A percentile compares a stretch with the other conserved stretches of the same genome.
phyloP scores from a whole-genome alignment of 2,113 vertebrate species.

The Pangasianodon hypophthalmus region DNA sequence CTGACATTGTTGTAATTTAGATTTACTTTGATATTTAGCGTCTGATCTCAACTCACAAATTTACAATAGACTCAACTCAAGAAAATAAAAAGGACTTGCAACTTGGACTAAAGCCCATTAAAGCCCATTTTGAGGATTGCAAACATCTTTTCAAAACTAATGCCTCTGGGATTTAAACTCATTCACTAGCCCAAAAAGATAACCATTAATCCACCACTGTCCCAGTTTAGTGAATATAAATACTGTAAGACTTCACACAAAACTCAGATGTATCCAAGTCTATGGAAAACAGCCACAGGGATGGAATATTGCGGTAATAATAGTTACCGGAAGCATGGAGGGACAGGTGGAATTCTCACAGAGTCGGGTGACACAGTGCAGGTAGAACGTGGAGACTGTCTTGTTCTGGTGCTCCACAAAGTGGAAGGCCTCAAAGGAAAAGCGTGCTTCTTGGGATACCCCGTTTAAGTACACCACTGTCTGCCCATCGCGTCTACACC shows the following conservation, averaged over 20 bases:
- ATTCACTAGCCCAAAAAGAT: background rate
- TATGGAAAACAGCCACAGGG: background rate
- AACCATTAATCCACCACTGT: background rate
- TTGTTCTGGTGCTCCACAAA: slow-evolving; percentile 70
- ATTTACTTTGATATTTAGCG: background rate
- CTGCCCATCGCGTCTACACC: slow-evolving; percentile 68
- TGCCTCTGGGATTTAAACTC: background rate
- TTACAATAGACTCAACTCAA: background rate
- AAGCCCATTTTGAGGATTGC: background rate
- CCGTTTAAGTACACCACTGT: slow-evolving; percentile 67
- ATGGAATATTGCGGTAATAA: background rate
- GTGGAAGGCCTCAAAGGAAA: slow-evolving; percentile 77
- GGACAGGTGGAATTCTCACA: slow-evolving; percentile 65
- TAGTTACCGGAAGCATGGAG: slow-evolving; percentile 64
- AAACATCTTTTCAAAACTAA: background rate
- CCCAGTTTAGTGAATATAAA: background rate
- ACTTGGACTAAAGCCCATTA: background rate
- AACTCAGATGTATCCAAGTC: background rate
- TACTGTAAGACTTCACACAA: background rate
- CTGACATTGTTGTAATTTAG: background rate
- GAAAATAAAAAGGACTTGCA: background rate
- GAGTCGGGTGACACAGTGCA: slow-evolving; percentile 75
- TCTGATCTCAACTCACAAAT: background rate
- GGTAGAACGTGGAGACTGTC: slow-evolving; percentile 72
- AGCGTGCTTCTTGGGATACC: slow-evolving; percentile 60